Percentiles rank a stretch among this genome's conserved stretches.
These are phyloP conservation scores for Napeogenes sylphis DNA, from an alignment of 2,888 invertebrate species.

Conservation along the genomic window DNA sequence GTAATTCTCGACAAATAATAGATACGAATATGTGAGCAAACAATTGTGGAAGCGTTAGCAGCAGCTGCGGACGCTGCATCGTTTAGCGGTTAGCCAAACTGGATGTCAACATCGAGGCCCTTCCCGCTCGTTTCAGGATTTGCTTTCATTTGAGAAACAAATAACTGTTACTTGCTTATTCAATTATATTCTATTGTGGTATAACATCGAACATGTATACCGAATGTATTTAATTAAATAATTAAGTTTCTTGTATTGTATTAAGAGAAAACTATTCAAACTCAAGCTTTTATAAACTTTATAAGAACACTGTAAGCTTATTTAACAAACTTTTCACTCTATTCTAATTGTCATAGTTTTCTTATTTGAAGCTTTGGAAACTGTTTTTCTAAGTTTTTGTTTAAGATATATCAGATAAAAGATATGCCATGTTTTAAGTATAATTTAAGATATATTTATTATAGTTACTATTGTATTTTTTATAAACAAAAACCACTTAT, in stretches of 20 bases:
- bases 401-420: no score
- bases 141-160: slow-evolving; percentile 25
- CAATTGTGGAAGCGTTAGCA: slow-evolving; percentile 48
- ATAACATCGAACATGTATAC: slow-evolving; percentile 7
- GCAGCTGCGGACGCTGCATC: slow-evolving; percentile 39
- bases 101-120: slow-evolving; percentile 30
- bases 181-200: slow-evolving; percentile 3
- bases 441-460: not conserved
- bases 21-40: slow-evolving; percentile 59
- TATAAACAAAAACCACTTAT: slow-evolving; percentile 14
- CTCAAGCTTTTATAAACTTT: no score
- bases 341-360: no score
- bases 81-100: slow-evolving; percentile 39
- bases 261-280: no score
- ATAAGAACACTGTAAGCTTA: no score
- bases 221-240: no score
- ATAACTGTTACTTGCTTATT: slow-evolving; percentile 18
- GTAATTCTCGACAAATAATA: slow-evolving; percentile 62
- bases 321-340: no score
- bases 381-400: no score
- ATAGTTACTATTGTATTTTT: not conserved
- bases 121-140: slow-evolving; percentile 18
- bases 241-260: no score
- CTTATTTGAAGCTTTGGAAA: no score
- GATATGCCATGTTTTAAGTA: not conserved